Conservation (phyloP, 2,113 vertebrate species). For the Nerophis lumbriciformis region DNA sequence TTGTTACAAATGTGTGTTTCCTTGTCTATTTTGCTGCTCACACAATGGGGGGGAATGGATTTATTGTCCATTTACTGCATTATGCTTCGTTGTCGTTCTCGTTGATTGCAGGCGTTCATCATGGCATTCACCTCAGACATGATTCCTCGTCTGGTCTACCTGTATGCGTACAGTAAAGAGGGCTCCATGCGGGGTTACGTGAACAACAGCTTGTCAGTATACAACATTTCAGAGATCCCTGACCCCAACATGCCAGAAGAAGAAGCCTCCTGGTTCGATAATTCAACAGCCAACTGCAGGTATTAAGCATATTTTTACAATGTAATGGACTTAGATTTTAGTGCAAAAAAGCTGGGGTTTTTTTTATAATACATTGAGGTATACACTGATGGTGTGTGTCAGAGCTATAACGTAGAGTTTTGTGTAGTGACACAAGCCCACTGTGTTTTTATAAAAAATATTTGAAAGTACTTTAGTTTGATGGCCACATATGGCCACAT, state of each 20-base stretch:
- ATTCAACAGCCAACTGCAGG: slow-evolving; percentile 81
- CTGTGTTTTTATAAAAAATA: too few species aligned
- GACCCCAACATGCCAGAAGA: slow-evolving; percentile 59
- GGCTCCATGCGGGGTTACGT: slow-evolving; percentile 82
- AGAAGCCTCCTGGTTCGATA: slow-evolving; percentile 51
- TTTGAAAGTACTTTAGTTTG: too few species aligned
- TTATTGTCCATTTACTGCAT: not conserved
- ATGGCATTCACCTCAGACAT: slow-evolving; percentile 98
- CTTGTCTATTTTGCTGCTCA: not conserved
- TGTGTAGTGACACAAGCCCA: too few species aligned
- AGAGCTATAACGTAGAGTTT: too few species aligned
- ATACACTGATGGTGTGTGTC: too few species aligned
- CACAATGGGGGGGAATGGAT: not conserved
- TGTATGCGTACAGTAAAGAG: slow-evolving; percentile 72
- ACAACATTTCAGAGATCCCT: slow-evolving; percentile 77
- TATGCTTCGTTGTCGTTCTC: not conserved
- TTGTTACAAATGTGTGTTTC: slow-evolving; percentile 88
- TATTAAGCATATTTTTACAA: slow-evolving; percentile 34
- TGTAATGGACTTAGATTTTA: not conserved
- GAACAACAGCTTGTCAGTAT: slow-evolving; percentile 86
- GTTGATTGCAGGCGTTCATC: slow-evolving; percentile 83
- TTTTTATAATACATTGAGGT: not conserved
- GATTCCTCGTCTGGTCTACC: slow-evolving; percentile 93
- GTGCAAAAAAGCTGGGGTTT: too few species aligned
- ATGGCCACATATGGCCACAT: too few species aligned